Percentiles rank a stretch among this genome's conserved stretches.
Evolutionary conservation across 2,888 invertebrate species (phyloP).

Genomic region (Strigamia transsilvanica): DNA sequence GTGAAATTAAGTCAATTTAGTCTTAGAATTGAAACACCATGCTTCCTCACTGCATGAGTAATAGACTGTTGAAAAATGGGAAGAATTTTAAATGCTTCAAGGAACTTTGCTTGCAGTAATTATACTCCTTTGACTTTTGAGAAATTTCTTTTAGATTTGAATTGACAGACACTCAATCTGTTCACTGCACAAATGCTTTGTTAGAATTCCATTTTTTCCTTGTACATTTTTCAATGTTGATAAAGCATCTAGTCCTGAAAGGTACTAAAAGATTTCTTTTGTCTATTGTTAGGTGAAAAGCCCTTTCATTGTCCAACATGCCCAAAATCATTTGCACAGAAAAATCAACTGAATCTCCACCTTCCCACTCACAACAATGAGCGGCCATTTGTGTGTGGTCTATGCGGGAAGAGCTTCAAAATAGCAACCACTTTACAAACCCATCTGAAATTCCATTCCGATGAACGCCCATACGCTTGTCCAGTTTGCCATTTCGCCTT

Average conservation of each 20-base stretch:
- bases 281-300: conserved; percentile 42
- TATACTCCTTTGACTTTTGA: too few species aligned
- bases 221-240: too few species aligned
- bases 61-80: too few species aligned
- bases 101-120: too few species aligned
- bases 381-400: conserved; percentile 57
- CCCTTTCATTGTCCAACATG: conserved; percentile 53
- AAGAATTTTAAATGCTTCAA: too few species aligned
- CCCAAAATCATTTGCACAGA: conserved; percentile 56
- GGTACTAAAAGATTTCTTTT: neutral
- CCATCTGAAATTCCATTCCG: conserved; percentile 55
- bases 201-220: too few species aligned
- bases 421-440: conserved; percentile 56
- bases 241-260: neutral
- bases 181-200: too few species aligned
- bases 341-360: conserved; percentile 60
- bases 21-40: too few species aligned
- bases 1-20: too few species aligned
- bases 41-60: too few species aligned
- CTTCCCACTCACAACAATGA: conserved; percentile 62
- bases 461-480: conserved; percentile 54
- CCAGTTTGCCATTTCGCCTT: conserved; percentile 58
- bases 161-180: too few species aligned
- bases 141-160: too few species aligned
- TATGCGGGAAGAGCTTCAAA: conserved; percentile 56